Evolutionary conservation across 64 coral and sea anemone genomes (phyloP).

Genomic region (Catalaphyllia jardinei): DNA sequence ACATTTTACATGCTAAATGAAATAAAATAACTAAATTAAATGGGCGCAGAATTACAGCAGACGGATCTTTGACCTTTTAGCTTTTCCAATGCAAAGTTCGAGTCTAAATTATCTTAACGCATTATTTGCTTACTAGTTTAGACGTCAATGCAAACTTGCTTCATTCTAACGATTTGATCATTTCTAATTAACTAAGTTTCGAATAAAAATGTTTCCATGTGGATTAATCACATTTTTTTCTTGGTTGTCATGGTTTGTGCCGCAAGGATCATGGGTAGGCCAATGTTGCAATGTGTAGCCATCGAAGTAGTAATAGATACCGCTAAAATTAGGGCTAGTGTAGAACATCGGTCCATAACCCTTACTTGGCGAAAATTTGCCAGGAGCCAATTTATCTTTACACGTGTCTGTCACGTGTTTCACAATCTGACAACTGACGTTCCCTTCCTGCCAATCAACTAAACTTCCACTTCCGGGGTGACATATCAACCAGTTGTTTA

Average conservation of each 20-base stretch:
- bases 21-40: too few species aligned
- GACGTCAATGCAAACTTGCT: too few species aligned
- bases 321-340: not conserved
- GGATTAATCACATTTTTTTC: not conserved
- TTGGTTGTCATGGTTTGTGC: not conserved
- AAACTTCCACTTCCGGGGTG: not conserved
- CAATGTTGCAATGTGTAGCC: not conserved
- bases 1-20: too few species aligned
- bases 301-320: constrained; percentile 13
- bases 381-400: not conserved
- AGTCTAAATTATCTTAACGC: too few species aligned
- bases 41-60: too few species aligned
- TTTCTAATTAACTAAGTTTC: not conserved
- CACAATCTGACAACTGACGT: not conserved
- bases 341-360: not conserved
- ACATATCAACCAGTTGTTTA: constrained; percentile 17
- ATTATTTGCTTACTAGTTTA: too few species aligned
- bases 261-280: constrained; percentile 37
- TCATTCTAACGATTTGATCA: too few species aligned
- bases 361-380: not conserved
- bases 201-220: not conserved
- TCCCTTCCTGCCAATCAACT: constrained; percentile 19
- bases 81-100: too few species aligned
- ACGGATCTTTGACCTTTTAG: too few species aligned
- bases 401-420: constrained; percentile 7